Conservation (phyloP, 2,113 vertebrate genomes). For the Melanostigma gelatinosum region DNA sequence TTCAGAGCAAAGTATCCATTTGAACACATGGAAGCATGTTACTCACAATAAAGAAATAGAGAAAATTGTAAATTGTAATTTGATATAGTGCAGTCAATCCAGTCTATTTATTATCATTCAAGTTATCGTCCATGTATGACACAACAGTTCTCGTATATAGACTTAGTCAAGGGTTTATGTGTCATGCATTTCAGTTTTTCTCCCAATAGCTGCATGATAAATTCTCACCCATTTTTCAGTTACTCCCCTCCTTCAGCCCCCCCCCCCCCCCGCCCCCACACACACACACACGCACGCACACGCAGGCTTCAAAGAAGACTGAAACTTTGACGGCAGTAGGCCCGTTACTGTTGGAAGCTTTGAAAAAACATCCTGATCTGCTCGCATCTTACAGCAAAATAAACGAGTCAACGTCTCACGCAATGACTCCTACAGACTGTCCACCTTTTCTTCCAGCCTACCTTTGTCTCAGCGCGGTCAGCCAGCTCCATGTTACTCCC, state of each 20-base stretch:
- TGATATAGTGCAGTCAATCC: not conserved
- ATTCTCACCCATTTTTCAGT: conserved; percentile 25
- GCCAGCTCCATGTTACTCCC: conserved; percentile 3
- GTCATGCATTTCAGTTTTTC: conserved; percentile 23
- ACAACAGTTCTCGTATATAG: not conserved
- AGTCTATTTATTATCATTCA: not conserved
- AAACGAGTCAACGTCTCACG: not conserved
- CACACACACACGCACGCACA: conserved; percentile 27
- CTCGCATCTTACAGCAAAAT: conserved; percentile 22
- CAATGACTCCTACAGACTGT: no score
- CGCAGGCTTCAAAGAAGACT: conserved; percentile 14
- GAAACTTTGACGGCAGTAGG: conserved; percentile 23
- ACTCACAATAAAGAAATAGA: not conserved
- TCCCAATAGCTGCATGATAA: conserved; percentile 45
- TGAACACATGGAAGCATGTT: not conserved
- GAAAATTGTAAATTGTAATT: not conserved
- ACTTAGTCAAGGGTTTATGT: conserved; percentile 19
- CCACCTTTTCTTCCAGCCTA: conserved; percentile 7
- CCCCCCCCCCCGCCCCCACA: conserved; percentile 6
- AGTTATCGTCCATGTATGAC: not conserved
- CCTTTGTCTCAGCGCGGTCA: conserved; percentile 37
- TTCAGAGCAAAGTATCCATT: not conserved
- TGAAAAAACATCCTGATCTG: conserved; percentile 35
- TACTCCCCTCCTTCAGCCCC: conserved; percentile 25
- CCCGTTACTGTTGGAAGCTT: conserved; percentile 26